Percentiles rank a stretch among this genome's conserved stretches.
Conservation (phyloP, 1,140 invertebrate genomes). For the Cotesia vestalis region DNA sequence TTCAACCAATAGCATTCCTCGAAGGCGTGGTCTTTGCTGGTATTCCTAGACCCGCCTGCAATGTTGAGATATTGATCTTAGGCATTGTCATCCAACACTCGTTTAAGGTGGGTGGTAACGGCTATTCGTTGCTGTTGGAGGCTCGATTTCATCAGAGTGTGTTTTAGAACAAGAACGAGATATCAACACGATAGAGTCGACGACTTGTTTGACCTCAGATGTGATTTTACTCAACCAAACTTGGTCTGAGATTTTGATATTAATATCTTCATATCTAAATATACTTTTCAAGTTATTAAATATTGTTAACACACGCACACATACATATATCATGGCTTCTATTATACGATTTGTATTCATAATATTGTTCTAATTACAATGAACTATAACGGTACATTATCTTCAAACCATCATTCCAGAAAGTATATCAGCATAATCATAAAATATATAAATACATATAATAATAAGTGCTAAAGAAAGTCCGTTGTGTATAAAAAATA, state of each 20-base stretch:
- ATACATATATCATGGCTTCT: too few relatives aligned
- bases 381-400: too few relatives aligned
- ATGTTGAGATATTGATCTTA: conserved; percentile 58
- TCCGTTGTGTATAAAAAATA: too few relatives aligned
- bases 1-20: conserved; percentile 31
- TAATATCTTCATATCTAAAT: too few relatives aligned
- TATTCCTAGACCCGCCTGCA: conserved; percentile 35
- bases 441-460: too few relatives aligned
- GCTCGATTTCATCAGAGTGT: conserved; percentile 29
- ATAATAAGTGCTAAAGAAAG: too few relatives aligned
- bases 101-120: conserved; percentile 22
- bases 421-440: too few relatives aligned
- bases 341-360: too few relatives aligned
- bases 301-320: too few relatives aligned
- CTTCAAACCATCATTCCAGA: too few relatives aligned
- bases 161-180: conserved; percentile 21
- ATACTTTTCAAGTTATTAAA: too few relatives aligned
- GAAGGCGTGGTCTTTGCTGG: conserved; percentile 33
- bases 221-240: background rate
- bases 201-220: conserved; percentile 11
- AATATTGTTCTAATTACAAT: too few relatives aligned
- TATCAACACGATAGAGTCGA: conserved; percentile 10
- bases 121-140: background rate
- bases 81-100: conserved; percentile 24
- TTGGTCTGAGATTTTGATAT: background rate